Percentiles rank a stretch among this genome's conserved stretches.
Evolutionary conservation across 2,113 vertebrate species (phyloP).

Genomic region (Epinephelus moara): DNA sequence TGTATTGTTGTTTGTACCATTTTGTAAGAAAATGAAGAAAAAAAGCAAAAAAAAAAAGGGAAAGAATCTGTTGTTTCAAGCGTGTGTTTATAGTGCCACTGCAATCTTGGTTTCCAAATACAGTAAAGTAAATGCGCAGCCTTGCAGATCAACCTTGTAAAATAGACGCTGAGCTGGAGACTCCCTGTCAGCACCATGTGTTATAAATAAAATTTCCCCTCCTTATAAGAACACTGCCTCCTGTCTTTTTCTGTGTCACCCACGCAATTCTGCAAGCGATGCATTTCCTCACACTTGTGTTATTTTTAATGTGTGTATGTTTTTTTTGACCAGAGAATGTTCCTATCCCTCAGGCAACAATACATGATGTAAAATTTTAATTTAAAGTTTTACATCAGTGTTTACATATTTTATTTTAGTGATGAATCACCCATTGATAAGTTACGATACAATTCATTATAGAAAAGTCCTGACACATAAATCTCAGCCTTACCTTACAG

Average conservation of each 20-base stretch:
- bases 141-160: slow-evolving; percentile 89
- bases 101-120: slow-evolving; percentile 88
- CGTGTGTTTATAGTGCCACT: slow-evolving; percentile 93
- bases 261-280: not conserved
- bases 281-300: not conserved
- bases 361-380: not conserved
- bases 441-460: not conserved
- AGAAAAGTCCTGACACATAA: not conserved
- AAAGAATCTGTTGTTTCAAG: slow-evolving; percentile 87
- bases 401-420: not conserved
- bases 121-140: slow-evolving; percentile 86
- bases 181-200: slow-evolving; percentile 84
- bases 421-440: not conserved
- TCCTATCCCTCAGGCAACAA: not conserved
- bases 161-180: slow-evolving; percentile 84
- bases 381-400: not conserved
- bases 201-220: slow-evolving; percentile 88
- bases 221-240: slow-evolving; percentile 79
- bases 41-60: slow-evolving; percentile 75
- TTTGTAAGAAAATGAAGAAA: slow-evolving; percentile 90
- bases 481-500: not conserved
- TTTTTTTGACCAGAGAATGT: slow-evolving; percentile 5
- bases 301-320: slow-evolving; percentile 7
- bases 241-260: slow-evolving; percentile 60
- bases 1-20: slow-evolving; percentile 99